Conservation (phyloP, 1,140 invertebrate genomes). For the Drosophila gunungcola region DNA sequence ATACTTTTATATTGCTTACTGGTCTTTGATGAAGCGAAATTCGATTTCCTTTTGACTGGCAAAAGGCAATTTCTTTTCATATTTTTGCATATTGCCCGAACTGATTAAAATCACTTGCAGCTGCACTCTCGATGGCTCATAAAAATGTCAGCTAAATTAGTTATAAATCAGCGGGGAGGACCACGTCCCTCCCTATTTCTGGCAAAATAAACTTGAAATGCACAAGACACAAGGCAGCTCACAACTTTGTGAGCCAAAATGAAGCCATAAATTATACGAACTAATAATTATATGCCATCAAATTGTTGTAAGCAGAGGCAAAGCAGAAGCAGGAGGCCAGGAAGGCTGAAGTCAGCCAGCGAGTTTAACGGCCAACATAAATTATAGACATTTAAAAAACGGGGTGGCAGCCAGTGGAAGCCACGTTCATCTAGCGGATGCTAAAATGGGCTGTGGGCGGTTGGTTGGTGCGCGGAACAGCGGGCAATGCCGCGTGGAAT, state of each 20-base stretch:
- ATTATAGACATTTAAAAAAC: conserved; percentile 77
- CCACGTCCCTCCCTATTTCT: background rate
- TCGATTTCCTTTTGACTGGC: conserved; percentile 39
- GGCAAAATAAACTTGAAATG: conserved; percentile 34
- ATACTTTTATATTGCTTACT: conserved; percentile 6
- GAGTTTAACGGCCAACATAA: conserved; percentile 77
- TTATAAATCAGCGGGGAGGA: conserved; percentile 65
- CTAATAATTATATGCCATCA: conserved; percentile 82
- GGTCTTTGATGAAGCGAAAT: conserved; percentile 25
- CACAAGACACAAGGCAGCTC: conserved; percentile 46
- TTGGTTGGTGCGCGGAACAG: background rate
- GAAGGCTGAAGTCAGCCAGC: conserved; percentile 56
- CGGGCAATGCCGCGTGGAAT: conserved; percentile 60
- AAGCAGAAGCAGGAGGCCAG: conserved; percentile 20
- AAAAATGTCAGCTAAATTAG: conserved; percentile 72
- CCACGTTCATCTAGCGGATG: conserved; percentile 28
- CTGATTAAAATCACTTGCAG: conserved; percentile 54
- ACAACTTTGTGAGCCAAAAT: conserved; percentile 74
- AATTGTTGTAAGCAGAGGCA: conserved; percentile 71
- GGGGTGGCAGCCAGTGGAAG: conserved; percentile 8
- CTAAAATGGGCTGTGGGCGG: no score
- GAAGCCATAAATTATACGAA: conserved; percentile 81
- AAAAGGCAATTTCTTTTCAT: conserved; percentile 26
- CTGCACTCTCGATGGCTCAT: conserved; percentile 57
- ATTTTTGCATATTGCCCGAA: conserved; percentile 46